Conservation (phyloP, 2,113 vertebrate genomes). For the Rostratula benghalensis region DNA sequence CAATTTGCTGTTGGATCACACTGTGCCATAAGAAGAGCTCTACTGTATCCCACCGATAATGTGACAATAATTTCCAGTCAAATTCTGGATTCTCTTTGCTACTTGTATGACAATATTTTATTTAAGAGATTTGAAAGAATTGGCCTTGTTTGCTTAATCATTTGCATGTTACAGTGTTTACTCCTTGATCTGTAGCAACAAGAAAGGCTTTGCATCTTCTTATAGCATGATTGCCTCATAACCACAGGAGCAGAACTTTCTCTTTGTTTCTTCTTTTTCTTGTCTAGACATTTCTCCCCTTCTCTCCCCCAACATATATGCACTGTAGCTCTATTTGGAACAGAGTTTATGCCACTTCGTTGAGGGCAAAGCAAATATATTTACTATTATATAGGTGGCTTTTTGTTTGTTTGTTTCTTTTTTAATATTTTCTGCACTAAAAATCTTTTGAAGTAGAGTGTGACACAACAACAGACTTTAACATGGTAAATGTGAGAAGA, state of each 20-base stretch:
- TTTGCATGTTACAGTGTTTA: neutral
- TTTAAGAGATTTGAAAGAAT: neutral
- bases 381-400: neutral
- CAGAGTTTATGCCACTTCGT: neutral
- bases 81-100: neutral
- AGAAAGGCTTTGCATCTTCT: neutral
- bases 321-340: neutral
- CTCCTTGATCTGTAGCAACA: neutral
- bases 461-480: neutral
- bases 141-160: neutral
- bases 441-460: neutral
- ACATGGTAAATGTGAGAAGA: neutral
- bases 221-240: neutral
- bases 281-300: neutral
- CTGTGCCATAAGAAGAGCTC: neutral
- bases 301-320: neutral
- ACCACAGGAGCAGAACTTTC: neutral
- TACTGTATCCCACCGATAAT: neutral
- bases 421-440: neutral
- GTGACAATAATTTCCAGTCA: neutral
- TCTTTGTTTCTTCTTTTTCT: neutral
- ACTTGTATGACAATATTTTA: neutral
- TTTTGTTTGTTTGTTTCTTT: neutral
- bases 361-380: neutral
- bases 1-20: neutral